Percentiles rank a stretch among this genome's conserved stretches.
These are phyloP conservation scores for Tympanoctomys barrerae DNA, from an alignment of 2,797 vertebrate genomes.

Conservation along the genomic window DNA sequence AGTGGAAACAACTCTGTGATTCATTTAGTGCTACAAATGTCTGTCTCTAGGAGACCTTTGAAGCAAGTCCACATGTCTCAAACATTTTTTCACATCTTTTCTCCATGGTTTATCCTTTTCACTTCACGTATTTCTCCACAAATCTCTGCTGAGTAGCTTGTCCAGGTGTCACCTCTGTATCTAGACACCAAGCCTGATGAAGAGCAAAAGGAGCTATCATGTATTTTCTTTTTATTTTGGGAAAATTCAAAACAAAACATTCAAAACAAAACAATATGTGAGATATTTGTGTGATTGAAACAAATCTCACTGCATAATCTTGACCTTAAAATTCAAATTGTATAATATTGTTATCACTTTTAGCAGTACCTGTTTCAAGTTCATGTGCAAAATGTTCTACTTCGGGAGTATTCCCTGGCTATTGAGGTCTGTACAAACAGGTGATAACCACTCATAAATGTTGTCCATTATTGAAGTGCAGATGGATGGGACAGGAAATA, in stretches of 20 bases:
- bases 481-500: slow-evolving; percentile 65
- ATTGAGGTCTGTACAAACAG: slow-evolving; percentile 40
- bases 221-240: not conserved
- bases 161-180: not conserved
- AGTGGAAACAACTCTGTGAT: not conserved
- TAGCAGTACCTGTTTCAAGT: not conserved
- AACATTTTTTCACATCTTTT: not conserved
- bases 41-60: not conserved
- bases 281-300: not conserved
- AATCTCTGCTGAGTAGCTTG: not conserved
- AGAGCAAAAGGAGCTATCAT: not conserved
- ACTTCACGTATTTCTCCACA: not conserved
- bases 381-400: not conserved
- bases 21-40: not conserved
- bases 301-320: not conserved
- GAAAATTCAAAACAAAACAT: not conserved
- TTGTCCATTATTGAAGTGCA: slow-evolving; percentile 51
- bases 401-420: not conserved
- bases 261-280: not conserved
- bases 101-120: not conserved
- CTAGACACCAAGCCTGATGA: not conserved
- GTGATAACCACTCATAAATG: slow-evolving; percentile 61
- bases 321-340: slow-evolving; percentile 20
- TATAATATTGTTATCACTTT: not conserved
- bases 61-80: not conserved